Conservation (phyloP, 2,797 vertebrate genomes). For the Distichodus sexfasciatus region DNA sequence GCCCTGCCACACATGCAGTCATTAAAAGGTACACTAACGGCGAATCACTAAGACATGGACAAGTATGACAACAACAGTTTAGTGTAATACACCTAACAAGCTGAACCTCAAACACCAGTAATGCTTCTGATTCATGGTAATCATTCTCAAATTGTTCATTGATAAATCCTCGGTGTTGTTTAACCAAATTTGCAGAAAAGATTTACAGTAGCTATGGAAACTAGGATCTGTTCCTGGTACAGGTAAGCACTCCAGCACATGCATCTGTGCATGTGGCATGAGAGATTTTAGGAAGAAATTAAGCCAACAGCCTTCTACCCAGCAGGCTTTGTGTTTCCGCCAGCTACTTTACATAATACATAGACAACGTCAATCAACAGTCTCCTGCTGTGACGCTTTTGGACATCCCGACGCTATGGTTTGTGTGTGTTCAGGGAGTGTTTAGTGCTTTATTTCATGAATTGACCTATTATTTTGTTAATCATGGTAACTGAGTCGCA, state of each 20-base stretch:
- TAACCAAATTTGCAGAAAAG: constrained; percentile 11
- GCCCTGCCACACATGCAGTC: too few relatives aligned
- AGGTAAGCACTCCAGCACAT: constrained; percentile 27
- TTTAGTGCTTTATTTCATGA: too few relatives aligned
- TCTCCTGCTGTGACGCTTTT: too few relatives aligned
- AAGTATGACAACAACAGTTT: constrained; percentile 1
- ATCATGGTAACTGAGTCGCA: too few relatives aligned
- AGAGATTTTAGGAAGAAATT: constrained; percentile 33
- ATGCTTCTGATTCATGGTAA: constrained; percentile 24
- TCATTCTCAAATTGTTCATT: constrained; percentile 37
- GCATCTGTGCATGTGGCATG: constrained; percentile 23
- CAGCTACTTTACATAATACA: constrained; percentile 28
- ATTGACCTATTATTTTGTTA: too few relatives aligned
- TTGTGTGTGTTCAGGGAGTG: too few relatives aligned
- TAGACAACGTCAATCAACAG: neutral
- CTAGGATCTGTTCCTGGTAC: too few relatives aligned
- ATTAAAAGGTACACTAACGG: too few relatives aligned
- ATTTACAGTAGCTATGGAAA: constrained; percentile 45
- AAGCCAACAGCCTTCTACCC: constrained; percentile 12
- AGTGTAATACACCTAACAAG: constrained; percentile 22
- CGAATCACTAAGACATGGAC: neutral
- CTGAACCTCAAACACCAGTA: constrained; percentile 13
- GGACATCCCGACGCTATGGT: too few relatives aligned
- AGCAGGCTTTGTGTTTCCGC: constrained; percentile 4
- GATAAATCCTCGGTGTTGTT: constrained; percentile 34